Evolutionary conservation across 1,140 invertebrate genomes (phyloP).

Genomic region (Drosophila subobscura): DNA sequence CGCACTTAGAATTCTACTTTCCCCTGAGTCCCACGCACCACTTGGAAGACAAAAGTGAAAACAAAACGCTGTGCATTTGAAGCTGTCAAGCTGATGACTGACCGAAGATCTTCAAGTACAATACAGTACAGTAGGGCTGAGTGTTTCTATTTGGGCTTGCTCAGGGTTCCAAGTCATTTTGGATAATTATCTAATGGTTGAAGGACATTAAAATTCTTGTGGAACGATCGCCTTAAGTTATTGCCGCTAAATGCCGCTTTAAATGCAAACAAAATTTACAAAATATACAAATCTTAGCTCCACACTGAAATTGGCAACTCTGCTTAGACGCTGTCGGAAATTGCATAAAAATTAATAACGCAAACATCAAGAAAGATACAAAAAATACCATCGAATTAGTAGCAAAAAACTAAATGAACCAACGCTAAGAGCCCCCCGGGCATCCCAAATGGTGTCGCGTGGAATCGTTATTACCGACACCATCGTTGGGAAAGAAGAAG

Average conservation of each 20-base stretch:
- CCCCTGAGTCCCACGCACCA: constrained; percentile 63
- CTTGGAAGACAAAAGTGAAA: constrained; percentile 62
- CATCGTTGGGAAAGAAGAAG: constrained; percentile 24
- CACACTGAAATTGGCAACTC: constrained; percentile 36
- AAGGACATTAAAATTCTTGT: constrained; percentile 37
- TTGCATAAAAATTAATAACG: constrained; percentile 59
- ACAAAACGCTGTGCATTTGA: constrained; percentile 21
- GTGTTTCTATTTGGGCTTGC: too few relatives aligned
- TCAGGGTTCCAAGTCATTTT: constrained; percentile 5
- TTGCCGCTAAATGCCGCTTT: constrained; percentile 37
- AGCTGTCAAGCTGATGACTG: constrained; percentile 18
- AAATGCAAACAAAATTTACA: constrained; percentile 16
- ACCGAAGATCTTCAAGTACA: background rate
- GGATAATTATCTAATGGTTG: constrained; percentile 27
- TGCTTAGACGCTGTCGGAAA: constrained; percentile 25
- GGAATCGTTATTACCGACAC: constrained; percentile 48
- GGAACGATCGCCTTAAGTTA: constrained; percentile 42
- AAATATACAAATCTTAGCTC: constrained; percentile 32
- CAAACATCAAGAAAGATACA: constrained; percentile 25
- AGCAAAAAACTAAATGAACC: constrained; percentile 57
- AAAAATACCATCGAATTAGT: constrained; percentile 26
- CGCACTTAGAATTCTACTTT: constrained; percentile 70
- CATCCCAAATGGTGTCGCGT: constrained; percentile 62
- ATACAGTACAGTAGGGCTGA: constrained; percentile 7
- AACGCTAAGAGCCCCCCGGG: constrained; percentile 34